These are phyloP conservation scores for Eidolon dupreanum DNA, from an alignment of 2,797 vertebrate genomes.

Conservation along the genomic window DNA sequence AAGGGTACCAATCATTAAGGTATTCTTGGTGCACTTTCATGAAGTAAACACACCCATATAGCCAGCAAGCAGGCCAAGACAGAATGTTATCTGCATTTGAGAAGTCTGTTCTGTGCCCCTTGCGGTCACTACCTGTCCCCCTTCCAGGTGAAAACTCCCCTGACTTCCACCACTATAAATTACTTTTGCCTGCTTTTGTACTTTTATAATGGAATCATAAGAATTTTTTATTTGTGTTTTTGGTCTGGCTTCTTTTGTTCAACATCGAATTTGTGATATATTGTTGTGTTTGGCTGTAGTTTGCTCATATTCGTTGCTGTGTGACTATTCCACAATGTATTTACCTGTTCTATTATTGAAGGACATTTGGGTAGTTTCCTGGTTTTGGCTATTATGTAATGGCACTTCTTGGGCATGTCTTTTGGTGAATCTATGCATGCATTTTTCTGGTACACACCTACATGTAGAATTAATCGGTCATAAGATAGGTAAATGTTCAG, in stretches of 20 bases:
- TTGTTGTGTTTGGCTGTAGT: background rate
- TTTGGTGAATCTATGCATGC: background rate
- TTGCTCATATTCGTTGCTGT: background rate
- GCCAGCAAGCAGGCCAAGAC: background rate
- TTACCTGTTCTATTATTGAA: background rate
- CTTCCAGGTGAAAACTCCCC: background rate
- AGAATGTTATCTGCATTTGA: background rate
- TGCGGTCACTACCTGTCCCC: background rate
- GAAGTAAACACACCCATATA: background rate
- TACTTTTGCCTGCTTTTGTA: background rate
- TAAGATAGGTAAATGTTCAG: background rate
- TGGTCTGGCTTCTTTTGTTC: background rate
- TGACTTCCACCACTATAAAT: background rate
- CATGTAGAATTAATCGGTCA: background rate
- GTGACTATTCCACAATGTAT: background rate
- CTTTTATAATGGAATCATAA: background rate
- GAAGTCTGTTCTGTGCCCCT: background rate
- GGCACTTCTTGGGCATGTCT: background rate
- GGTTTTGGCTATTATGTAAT: background rate
- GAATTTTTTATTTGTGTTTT: background rate
- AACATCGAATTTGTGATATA: background rate
- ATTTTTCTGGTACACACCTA: background rate
- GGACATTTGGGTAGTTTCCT: background rate
- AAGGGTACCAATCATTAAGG: background rate
- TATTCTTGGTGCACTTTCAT: accelerated